phyloP scores from a whole-genome alignment of 2,888 invertebrate species.

The Anaspis maculata region DNA sequence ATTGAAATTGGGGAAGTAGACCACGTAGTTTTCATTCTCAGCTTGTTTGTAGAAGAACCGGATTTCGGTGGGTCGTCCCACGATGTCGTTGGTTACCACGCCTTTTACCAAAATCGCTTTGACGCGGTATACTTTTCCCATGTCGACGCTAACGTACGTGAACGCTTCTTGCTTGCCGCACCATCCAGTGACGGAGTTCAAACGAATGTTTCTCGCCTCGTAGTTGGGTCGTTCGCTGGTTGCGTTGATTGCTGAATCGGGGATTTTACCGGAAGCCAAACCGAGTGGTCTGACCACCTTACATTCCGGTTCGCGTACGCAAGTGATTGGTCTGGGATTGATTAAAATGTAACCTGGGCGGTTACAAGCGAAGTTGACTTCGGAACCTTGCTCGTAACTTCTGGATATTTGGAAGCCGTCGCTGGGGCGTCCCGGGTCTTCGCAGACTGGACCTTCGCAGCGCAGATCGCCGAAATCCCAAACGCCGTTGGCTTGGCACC shows the following conservation, averaged over 20 bases:
- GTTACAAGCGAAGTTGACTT: conserved; percentile 83
- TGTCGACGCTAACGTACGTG: conserved; percentile 90
- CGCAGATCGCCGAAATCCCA: conserved; percentile 97
- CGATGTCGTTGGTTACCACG: conserved; percentile 90
- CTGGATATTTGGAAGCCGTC: conserved; percentile 82
- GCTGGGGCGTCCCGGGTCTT: conserved; percentile 89
- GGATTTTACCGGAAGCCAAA: conserved; percentile 83
- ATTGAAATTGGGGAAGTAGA: conserved; percentile 95
- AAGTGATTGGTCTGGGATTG: conserved; percentile 82
- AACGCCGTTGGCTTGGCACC: conserved; percentile 84
- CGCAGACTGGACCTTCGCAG: conserved; percentile 95
- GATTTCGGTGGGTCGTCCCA: conserved; percentile 92
- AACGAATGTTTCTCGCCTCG: conserved; percentile 78
- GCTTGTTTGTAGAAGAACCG: conserved; percentile 95
- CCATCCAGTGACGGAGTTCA: conserved; percentile 93
- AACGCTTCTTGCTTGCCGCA: conserved; percentile 96
- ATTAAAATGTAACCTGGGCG: conserved; percentile 89
- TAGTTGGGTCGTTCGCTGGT: conserved; percentile 89
- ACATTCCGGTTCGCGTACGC: conserved; percentile 88
- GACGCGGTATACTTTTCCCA: conserved; percentile 86
- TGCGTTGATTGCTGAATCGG: conserved; percentile 91
- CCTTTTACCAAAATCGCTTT: conserved; percentile 91
- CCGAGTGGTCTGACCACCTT: conserved; percentile 87
- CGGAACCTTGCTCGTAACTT: conserved; percentile 82
- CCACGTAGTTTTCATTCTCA: conserved; percentile 89